Base-by-base conservation (phyloP, 2,888 invertebrate genomes). In the Drosophila ezoana region DNA sequence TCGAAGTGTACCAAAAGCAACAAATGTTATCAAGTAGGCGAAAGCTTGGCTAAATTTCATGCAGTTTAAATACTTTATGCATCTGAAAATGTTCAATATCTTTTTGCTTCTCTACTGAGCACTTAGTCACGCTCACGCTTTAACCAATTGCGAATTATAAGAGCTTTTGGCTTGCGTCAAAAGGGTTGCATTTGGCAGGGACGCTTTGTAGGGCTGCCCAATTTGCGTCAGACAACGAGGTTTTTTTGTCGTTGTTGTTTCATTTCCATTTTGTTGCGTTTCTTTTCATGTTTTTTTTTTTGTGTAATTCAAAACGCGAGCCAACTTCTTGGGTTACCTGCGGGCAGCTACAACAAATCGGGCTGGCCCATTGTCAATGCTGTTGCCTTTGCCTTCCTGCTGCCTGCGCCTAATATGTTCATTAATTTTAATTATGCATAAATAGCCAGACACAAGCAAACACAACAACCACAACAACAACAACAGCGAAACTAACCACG, bases 371-470 rank as follows among this genome's bases (percentile, higher is more conserved):
- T 62, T 72, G 66, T 74, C 61, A 66, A 28, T 41, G 35, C 47
- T 57, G 37, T 51, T 51, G 52, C 59, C 52, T 41, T 58, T 57
- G 64, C 49, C 56, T 67, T 77, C 67, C 75, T 57, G 62, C 52
- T 44, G 75, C 67, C 72, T 67, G 62, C 14, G 54, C 33, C 75
- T 74, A 80, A 83, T 67, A 74, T 81, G 87, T 84, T 87, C 81
- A 81, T 81, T 81, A 87, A 81, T 87, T 83, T 87, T 72, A 81
- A 87, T 81, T 87, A 81, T 81, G 84, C 84, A 81, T 70, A 87
- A 81, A 81, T 70, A 49, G 62, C 56, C 77, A 58, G 66, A 53
- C 54, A 45, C 35, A 33, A 40, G 33, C 18, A 38, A 41, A 10
- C 20, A 14, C 28, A 61, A 67, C 38, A 61, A 48, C n/a, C n/a